Evolutionary conservation across 2,797 vertebrate genomes (phyloP), one percentile per base, ranked within the genome.

Genomic region (Enteromius mattozi): DNA sequence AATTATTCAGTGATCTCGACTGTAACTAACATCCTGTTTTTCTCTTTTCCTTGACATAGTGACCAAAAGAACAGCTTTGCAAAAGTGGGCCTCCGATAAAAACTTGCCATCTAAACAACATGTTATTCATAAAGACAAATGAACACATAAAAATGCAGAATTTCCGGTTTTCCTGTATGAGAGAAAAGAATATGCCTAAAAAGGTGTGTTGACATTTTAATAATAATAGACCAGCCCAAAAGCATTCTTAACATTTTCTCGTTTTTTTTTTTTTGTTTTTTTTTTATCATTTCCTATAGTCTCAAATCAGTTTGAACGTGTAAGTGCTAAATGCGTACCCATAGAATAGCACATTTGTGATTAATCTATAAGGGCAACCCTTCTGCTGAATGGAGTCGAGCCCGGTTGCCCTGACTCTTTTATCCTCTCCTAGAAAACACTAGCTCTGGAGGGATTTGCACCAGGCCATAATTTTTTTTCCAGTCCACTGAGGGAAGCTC

Each of bases 381-480:
- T 81, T 81, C 59, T 35, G 37, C 35, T 66, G 74, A 84, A 78
- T 71, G 81, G 21, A 77, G 76, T 78, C 33, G 30, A 81, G 77
- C 85, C 14, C 33, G 10, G 24, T 77, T 59, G 70, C 27, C 70
- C 77, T 19, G 77, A 71, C 75, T 82, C 79, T 83, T 83, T 76
- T 70, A 66, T 80, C 70, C 42, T 80, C 61, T 88, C 47, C 56
- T 56, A 59, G 63, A 88, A 69, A 85, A 65, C 37, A 68, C 71
- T 37, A 61, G 80, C 71, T 74, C 30, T 65, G 1, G 37, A 74
- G 76, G 80, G 72, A 78, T 87, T 85, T 85, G 61, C 45, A 56
- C 33, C 33, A 37, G 47, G 37, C n/a, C 8, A 35, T 66, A 4
- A 33, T 61, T 69, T 79, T 54, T 75, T 76, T n/a, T 10, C 30